Conservation (phyloP, 2,888 invertebrate species). For the Tanaodytes sp. region DNA sequence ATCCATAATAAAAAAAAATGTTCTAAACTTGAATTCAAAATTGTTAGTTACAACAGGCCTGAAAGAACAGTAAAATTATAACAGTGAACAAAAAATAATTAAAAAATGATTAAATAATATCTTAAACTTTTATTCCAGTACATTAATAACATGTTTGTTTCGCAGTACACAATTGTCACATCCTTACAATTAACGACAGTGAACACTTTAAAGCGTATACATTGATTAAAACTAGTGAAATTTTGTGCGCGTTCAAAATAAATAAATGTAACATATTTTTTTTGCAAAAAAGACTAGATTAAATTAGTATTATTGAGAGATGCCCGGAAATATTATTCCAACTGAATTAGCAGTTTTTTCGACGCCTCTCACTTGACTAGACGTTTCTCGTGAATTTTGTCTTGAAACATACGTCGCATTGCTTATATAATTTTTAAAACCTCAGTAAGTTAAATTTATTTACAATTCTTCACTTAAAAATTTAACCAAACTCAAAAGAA, state of each 20-base stretch:
- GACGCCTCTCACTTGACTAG: conserved; percentile 47
- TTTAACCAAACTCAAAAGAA: too few species aligned
- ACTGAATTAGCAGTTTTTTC: conserved; percentile 13
- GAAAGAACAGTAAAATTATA: too few species aligned
- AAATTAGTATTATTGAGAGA: conserved; percentile 39
- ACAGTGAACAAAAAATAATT: too few species aligned
- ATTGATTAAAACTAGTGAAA: conserved; percentile 26
- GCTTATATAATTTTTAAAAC: too few species aligned
- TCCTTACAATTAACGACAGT: conserved; percentile 32
- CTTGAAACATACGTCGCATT: conserved; percentile 12
- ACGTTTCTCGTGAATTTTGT: conserved; percentile 36
- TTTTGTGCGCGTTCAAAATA: conserved; percentile 35
- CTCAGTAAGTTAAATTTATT: too few species aligned
- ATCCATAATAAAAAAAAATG: too few species aligned
- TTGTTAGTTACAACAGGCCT: too few species aligned
- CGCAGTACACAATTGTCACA: conserved; percentile 25
- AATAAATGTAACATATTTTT: conserved; percentile 34
- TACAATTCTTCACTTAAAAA: too few species aligned
- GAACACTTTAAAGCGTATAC: conserved; percentile 41
- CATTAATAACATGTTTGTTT: conserved; percentile 27
- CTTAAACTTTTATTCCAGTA: conserved; percentile 26
- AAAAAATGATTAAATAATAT: too few species aligned
- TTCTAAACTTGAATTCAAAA: too few species aligned
- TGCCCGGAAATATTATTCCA: conserved; percentile 15
- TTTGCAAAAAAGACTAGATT: conserved; percentile 45